Evolutionary conservation across 2,113 vertebrate species (phyloP).

Genomic region (Lepus timidus): DNA sequence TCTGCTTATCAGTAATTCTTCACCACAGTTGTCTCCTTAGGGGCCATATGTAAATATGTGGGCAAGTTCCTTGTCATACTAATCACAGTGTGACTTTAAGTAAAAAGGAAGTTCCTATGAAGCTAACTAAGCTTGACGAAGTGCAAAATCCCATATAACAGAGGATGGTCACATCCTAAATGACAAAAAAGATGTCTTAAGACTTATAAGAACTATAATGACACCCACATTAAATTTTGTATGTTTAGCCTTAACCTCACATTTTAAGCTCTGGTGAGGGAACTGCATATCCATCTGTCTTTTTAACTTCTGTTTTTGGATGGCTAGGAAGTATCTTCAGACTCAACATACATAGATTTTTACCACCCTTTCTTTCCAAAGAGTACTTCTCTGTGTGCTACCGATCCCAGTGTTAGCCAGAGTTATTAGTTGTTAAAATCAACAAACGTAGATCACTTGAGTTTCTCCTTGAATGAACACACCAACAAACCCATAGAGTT

Average conservation of each 20-base stretch:
- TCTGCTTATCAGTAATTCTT: background rate
- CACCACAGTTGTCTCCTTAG: background rate
- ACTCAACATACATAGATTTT: background rate
- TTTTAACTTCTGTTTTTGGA: background rate
- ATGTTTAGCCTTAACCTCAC: background rate
- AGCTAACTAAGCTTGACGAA: background rate
- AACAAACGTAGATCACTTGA: background rate
- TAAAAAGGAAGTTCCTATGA: background rate
- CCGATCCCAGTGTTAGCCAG: background rate
- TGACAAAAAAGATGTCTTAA: background rate
- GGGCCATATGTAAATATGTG: background rate
- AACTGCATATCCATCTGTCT: background rate
- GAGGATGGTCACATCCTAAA: background rate
- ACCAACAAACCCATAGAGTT: background rate
- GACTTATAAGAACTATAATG: background rate
- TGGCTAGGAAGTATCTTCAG: too few relatives aligned
- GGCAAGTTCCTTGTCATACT: background rate
- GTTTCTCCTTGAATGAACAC: background rate
- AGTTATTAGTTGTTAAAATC: background rate
- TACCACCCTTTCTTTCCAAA: background rate
- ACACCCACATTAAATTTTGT: background rate
- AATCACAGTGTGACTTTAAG: background rate
- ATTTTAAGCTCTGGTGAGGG: background rate
- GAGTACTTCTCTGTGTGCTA: background rate
- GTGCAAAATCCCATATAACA: background rate